Base-by-base conservation (phyloP, 2,888 invertebrate species). In the Dilophus febrilis region DNA sequence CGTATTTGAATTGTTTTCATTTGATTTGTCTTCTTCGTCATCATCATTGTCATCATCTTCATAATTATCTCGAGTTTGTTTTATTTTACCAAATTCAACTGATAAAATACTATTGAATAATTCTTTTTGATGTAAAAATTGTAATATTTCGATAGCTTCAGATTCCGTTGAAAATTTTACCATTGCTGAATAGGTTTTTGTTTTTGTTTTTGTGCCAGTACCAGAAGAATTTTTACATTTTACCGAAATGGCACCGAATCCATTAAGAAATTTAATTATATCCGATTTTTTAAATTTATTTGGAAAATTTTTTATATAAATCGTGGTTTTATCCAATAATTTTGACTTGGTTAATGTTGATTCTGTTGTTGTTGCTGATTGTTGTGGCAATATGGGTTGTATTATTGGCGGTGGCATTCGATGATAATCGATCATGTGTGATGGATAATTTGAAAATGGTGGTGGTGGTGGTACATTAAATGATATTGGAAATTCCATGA, bases 71-170 rank as follows among this genome's bases (percentile, higher is more conserved):
- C n/a, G n/a, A n/a, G n/a, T n/a, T 12, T 43, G 31, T 42, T 68
- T 66, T 45, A 22, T 22, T 22, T 66, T 66, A 1, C 81, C 77
- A 65, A 73, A 84, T 59, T 85, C 83, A 1, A 80, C 80, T 4
- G 74, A 72, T 18, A 87, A 57, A 45, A 72, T 65, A 46, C 67
- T 69, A 34, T 77, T 74, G 34, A 76, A 68, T 39, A 87, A 64
- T 55, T 75, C 73, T 32, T 79, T 64, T 58, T 87, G 86, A 59
- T 87, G 86, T 10, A 87, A 64, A 28, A 35, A 34, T 12, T 22
- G 17, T 35, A 40, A 19, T 11, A 29, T 19, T 11, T 40, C n/a
- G 6, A 14, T 27, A 8, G 40, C 29, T 17, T 35, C 33, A 4
- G n/a, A 6, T 11, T 6, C 14, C 13, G 4, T 30, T 1, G 12